These are phyloP conservation scores for Cephus nigrinus DNA, from an alignment of 2,888 invertebrate species.

Conservation along the genomic window DNA sequence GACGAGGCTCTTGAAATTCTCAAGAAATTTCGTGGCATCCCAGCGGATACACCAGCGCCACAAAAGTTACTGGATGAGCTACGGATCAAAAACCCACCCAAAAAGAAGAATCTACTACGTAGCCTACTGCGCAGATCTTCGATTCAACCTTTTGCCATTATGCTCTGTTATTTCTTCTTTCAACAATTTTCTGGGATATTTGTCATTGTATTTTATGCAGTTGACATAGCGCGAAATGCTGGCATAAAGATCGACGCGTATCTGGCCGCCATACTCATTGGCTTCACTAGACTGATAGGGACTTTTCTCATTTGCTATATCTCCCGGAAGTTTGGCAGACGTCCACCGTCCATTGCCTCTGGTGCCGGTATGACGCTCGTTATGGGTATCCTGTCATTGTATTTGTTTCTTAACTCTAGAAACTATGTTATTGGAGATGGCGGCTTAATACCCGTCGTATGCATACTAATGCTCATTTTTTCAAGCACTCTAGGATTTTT, in stretches of 20 bases:
- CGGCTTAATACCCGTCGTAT: conserved; percentile 63
- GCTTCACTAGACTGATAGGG: conserved; percentile 65
- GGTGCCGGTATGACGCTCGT: conserved; percentile 70
- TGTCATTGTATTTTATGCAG: conserved; percentile 71
- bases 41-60: conserved; percentile 34
- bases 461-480: conserved; percentile 68
- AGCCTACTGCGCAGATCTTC: not conserved
- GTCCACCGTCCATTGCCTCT: conserved; percentile 71
- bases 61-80: conserved; percentile 42
- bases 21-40: conserved; percentile 64
- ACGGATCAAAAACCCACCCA: conserved; percentile 33
- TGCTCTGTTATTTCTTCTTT: conserved; percentile 69
- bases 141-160: conserved; percentile 57
- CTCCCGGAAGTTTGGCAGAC: conserved; percentile 70
- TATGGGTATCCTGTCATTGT: conserved; percentile 68
- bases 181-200: conserved; percentile 72
- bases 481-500: conserved; percentile 69
- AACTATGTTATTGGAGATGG: conserved; percentile 45
- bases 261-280: conserved; percentile 68
- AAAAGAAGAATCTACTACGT: conserved; percentile 46
- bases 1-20: conserved; percentile 66
- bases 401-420: conserved; percentile 56
- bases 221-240: conserved; percentile 67
- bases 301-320: conserved; percentile 65
- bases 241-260: conserved; percentile 67